A percentile compares a stretch with the other conserved stretches of the same genome.
Conservation (phyloP, 2,113 vertebrate species). For the Lophura nycthemera region DNA sequence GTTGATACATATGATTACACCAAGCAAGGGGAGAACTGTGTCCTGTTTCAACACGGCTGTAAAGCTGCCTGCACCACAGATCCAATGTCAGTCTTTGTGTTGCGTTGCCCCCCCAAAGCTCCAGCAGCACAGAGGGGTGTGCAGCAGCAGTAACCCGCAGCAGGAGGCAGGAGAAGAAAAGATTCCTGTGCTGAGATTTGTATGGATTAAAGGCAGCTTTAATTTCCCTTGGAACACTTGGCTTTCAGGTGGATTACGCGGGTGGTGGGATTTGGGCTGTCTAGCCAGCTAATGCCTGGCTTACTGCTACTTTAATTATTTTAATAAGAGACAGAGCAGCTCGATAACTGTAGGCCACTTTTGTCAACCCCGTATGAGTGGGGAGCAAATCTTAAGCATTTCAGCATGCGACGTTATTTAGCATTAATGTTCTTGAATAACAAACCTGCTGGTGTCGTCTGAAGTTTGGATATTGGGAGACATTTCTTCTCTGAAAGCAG, state of each 20-base stretch:
- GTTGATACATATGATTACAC: slow-evolving; percentile 1
- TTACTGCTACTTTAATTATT: slow-evolving; percentile 29
- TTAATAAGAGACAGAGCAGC: neutral
- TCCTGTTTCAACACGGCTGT: neutral
- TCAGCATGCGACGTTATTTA: neutral
- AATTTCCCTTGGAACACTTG: slow-evolving; percentile 32
- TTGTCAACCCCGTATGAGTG: neutral
- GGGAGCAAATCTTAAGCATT: neutral
- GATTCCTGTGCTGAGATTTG: slow-evolving; percentile 43
- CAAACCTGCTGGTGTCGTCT: accelerated
- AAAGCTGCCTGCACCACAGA: neutral
- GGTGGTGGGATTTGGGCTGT: slow-evolving; percentile 28
- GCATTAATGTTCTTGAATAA: accelerated
- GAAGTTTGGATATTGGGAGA: neutral
- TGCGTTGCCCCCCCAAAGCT: neutral
- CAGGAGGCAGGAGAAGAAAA: slow-evolving; percentile 40
- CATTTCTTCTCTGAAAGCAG: too few species aligned
- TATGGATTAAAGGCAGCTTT: slow-evolving; percentile 61
- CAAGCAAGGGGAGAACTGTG: neutral
- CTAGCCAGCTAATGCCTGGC: slow-evolving; percentile 42
- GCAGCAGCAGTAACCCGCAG: neutral
- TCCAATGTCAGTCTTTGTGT: accelerated
- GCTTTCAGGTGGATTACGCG: slow-evolving; percentile 46
- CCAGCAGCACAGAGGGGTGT: neutral
- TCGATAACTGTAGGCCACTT: neutral